These are phyloP conservation scores for Pedetes capensis DNA, from an alignment of 2,113 vertebrate species.

Conservation along the genomic window DNA sequence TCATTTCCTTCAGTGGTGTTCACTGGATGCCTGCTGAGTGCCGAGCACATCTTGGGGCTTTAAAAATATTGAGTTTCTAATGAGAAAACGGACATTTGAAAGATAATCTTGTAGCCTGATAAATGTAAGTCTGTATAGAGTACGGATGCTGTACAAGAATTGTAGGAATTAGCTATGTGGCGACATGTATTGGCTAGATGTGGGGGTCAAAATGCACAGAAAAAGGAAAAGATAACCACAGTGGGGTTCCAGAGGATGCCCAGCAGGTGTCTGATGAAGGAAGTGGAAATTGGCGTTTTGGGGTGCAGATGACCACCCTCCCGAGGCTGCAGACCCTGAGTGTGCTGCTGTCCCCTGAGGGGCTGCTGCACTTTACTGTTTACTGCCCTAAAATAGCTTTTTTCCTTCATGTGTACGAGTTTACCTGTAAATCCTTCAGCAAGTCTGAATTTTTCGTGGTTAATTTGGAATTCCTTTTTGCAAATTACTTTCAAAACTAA, in stretches of 20 bases:
- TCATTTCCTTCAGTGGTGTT: neutral
- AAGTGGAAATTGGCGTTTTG: neutral
- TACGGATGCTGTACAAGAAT: neutral
- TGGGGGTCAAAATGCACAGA: neutral
- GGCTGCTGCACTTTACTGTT: neutral
- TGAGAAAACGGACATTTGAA: neutral
- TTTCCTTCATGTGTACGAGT: neutral
- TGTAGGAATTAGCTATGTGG: neutral
- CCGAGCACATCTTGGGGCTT: neutral
- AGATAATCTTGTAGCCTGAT: neutral
- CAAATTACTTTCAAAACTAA: neutral
- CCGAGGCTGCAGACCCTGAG: neutral
- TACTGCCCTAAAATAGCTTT: neutral
- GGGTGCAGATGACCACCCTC: neutral
- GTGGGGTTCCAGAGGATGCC: neutral
- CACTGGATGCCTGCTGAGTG: neutral
- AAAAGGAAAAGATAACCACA: neutral
- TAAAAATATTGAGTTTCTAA: neutral
- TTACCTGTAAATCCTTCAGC: neutral
- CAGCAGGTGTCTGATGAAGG: neutral
- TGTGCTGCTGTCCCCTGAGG: neutral
- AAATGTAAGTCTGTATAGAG: neutral
- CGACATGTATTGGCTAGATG: neutral
- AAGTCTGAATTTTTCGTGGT: slow-evolving; percentile 1
- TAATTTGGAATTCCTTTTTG: neutral